Evolutionary conservation across 2,797 vertebrate species (phyloP).

Genomic region (Pterois miles): DNA sequence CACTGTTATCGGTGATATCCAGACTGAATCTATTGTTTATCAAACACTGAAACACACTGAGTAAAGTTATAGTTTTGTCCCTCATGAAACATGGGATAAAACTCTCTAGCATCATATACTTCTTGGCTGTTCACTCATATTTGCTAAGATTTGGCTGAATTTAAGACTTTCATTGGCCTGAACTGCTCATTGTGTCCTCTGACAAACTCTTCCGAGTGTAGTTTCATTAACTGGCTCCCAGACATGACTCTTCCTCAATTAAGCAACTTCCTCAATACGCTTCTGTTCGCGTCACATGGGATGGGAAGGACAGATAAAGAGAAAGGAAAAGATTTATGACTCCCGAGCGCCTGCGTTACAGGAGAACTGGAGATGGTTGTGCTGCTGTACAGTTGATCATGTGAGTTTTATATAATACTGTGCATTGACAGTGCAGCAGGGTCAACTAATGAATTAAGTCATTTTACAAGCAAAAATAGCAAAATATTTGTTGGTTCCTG

Average conservation of each 20-base stretch:
- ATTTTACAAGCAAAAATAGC: too few relatives aligned
- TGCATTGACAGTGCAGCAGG: not conserved
- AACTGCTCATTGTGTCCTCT: not conserved
- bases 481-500: too few relatives aligned
- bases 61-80: not conserved
- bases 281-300: not conserved
- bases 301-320: not conserved
- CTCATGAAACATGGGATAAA: too few relatives aligned
- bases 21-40: constrained; percentile 10
- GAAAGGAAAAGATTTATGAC: not conserved
- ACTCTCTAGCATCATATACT: not conserved
- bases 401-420: not conserved
- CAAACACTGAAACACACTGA: not conserved
- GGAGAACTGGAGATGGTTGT: not conserved
- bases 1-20: not conserved
- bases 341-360: not conserved
- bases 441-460: too few relatives aligned
- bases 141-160: not conserved
- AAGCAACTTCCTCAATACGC: not conserved
- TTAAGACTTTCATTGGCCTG: not conserved
- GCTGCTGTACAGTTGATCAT: not conserved
- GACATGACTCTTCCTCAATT: not conserved
- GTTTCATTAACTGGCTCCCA: not conserved
- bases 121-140: not conserved
- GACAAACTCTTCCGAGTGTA: not conserved